Conservation (phyloP, 2,888 invertebrate genomes). For the Spicauda simplicius region DNA sequence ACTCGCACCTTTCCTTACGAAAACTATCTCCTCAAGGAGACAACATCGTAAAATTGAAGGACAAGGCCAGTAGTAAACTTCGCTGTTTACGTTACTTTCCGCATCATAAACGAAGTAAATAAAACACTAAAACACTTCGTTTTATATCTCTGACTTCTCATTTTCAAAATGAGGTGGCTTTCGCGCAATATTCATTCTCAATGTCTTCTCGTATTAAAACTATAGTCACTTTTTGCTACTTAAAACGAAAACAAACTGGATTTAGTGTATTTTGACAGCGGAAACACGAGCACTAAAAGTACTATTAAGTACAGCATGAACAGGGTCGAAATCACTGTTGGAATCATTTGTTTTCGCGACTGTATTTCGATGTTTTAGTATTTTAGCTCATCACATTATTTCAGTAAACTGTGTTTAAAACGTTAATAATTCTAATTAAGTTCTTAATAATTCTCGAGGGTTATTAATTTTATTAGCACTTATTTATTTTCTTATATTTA, state of each 20-base stretch:
- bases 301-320: slow-evolving; percentile 73
- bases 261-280: slow-evolving; percentile 70
- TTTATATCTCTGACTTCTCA: not conserved
- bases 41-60: slow-evolving; percentile 6
- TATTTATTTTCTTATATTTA: not conserved
- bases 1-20: slow-evolving; percentile 1
- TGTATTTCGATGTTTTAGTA: not conserved
- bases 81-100: not conserved
- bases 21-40: slow-evolving; percentile 1
- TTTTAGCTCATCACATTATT: not conserved
- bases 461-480: not conserved
- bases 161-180: not conserved
- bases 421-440: too few species aligned
- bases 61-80: not conserved
- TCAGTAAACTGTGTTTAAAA: not conserved
- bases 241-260: slow-evolving; percentile 34
- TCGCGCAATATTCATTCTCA: not conserved
- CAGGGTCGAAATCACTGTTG: slow-evolving; percentile 62
- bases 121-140: not conserved
- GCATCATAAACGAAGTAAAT: not conserved
- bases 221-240: not conserved
- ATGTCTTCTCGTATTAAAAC: not conserved
- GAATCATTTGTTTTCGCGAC: slow-evolving; percentile 50
- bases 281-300: slow-evolving; percentile 69
- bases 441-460: too few species aligned